Conservation (phyloP, 2,113 vertebrate genomes). For the Phalacrocorax carbo region DNA sequence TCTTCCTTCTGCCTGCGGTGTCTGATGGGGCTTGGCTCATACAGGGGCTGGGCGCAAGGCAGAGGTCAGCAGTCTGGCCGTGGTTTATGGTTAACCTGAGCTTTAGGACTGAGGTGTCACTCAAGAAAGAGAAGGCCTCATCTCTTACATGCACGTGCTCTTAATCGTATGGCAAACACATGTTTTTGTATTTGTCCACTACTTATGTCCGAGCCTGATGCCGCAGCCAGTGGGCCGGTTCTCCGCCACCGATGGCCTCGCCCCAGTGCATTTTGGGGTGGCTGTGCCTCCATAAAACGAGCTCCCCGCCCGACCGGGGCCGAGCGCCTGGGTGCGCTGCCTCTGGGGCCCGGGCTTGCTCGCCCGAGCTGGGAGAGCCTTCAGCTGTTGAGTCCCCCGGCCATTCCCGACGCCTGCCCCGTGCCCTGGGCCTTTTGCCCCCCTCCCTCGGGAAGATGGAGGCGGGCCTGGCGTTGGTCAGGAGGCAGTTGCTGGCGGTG, state of each 20-base stretch:
- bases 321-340: neutral
- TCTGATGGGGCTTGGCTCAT: neutral
- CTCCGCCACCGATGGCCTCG: neutral
- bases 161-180: accelerated
- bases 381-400: no score
- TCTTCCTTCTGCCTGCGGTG: neutral
- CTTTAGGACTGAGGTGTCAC: no score
- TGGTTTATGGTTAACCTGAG: neutral
- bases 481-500: neutral
- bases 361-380: neutral
- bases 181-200: no score
- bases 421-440: no score
- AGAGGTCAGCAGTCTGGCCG: neutral
- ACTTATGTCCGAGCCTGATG: accelerated
- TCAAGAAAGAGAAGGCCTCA: neutral
- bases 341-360: neutral
- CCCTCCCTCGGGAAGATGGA: neutral
- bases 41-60: neutral
- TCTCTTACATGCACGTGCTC: neutral
- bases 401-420: neutral
- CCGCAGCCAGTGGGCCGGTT: neutral
- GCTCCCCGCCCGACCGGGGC: neutral
- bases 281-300: neutral
- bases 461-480: neutral
- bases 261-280: neutral